Conservation (phyloP, 30 jellyfish, hydroid and myxozoan species). For the Mastigias papua region DNA sequence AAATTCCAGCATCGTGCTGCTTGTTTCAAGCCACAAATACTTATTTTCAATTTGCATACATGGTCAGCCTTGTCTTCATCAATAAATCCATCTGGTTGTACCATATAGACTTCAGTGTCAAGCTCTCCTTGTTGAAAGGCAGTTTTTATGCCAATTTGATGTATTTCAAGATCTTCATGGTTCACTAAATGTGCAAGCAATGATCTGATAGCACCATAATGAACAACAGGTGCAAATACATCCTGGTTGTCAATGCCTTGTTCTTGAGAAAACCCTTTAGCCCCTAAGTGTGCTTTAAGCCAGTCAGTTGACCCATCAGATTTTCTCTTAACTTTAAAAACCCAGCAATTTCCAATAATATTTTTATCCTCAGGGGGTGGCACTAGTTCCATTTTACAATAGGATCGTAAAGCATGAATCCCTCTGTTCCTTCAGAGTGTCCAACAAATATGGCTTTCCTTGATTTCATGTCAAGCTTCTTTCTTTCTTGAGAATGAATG, state of each 20-base stretch:
- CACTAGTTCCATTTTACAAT: neutral
- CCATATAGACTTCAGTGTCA: slow-evolving; percentile 55
- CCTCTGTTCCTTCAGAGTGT: slow-evolving; percentile 5
- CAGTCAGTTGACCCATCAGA: slow-evolving; percentile 58
- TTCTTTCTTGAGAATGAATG: neutral
- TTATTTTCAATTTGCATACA: slow-evolving; percentile 61
- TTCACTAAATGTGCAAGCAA: slow-evolving; percentile 43
- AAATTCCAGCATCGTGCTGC: slow-evolving; percentile 76
- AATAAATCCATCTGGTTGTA: slow-evolving; percentile 69
- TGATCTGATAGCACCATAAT: slow-evolving; percentile 47
- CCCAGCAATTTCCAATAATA: slow-evolving; percentile 53
- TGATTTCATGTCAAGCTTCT: neutral
- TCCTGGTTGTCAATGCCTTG: slow-evolving; percentile 60
- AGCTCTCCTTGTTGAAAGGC: slow-evolving; percentile 65
- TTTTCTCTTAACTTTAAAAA: slow-evolving; percentile 23
- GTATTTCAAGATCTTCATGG: slow-evolving; percentile 31
- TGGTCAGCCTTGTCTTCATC: slow-evolving; percentile 55
- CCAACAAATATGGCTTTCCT: neutral
- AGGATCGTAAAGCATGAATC: slow-evolving; percentile 8
- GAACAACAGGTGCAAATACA: slow-evolving; percentile 62
- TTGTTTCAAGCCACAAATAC: slow-evolving; percentile 74
- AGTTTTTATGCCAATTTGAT: slow-evolving; percentile 68
- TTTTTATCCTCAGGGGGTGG: slow-evolving; percentile 1
- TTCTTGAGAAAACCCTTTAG: slow-evolving; percentile 62
- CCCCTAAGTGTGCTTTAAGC: slow-evolving; percentile 59